These are phyloP conservation scores for Meriones unguiculatus DNA, from an alignment of 2,113 vertebrate species.

Conservation along the genomic window DNA sequence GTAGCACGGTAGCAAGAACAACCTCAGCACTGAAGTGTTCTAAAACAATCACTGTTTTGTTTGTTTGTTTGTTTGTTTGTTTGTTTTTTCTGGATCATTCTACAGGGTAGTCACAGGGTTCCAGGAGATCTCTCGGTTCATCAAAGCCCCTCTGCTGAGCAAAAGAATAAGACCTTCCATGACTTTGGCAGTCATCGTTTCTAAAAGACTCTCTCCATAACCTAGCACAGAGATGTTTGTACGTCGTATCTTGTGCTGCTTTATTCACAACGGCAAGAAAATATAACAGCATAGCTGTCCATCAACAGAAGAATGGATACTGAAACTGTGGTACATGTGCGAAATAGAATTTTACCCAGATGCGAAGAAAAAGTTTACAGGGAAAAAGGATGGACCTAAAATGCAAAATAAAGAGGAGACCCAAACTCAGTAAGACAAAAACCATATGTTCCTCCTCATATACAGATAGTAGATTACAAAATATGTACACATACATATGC, in stretches of 20 bases:
- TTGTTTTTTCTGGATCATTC: conserved; percentile 25
- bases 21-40: background rate
- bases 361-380: background rate
- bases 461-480: background rate
- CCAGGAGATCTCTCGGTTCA: conserved; percentile 21
- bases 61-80: no score
- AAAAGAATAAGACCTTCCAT: background rate
- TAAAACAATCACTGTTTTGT: background rate
- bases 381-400: background rate
- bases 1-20: background rate
- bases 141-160: background rate
- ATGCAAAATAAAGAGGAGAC: background rate
- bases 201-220: background rate
- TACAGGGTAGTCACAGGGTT: background rate
- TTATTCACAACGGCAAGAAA: background rate
- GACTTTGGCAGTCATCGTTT: background rate
- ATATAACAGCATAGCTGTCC: background rate
- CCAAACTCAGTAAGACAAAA: background rate
- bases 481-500: background rate
- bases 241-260: background rate
- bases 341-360: background rate
- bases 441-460: no score
- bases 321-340: background rate
- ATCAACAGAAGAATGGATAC: background rate
- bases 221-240: background rate